Percentiles rank a stretch among this genome's conserved stretches.
Evolutionary conservation across 2,888 invertebrate species (phyloP).

Genomic region (Orchesella flavescens): DNA sequence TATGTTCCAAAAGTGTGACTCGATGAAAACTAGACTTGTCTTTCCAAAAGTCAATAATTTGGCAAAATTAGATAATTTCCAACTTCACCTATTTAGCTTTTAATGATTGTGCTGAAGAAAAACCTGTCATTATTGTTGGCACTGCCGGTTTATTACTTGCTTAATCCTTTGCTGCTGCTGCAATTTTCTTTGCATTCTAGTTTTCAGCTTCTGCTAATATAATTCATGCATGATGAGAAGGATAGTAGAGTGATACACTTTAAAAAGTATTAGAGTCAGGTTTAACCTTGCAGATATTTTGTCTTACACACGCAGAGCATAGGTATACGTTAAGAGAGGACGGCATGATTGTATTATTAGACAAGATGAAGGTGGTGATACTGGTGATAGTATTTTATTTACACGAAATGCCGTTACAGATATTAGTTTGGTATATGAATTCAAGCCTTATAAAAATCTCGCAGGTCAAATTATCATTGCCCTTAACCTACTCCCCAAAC

Average conservation of each 20-base stretch:
- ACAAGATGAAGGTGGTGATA: no score
- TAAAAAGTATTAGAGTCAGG: no score
- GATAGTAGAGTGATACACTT: no score
- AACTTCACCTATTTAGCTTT: not conserved
- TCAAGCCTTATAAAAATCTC: not conserved
- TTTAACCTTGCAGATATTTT: not conserved
- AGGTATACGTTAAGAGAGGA: no score
- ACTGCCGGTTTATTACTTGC: not conserved
- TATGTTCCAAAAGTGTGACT: slow-evolving; percentile 2
- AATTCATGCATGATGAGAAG: no score
- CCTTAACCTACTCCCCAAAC: slow-evolving; percentile 8
- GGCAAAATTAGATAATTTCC: no score
- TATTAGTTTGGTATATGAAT: no score
- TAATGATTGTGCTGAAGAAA: slow-evolving; percentile 25
- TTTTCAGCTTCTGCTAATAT: no score
- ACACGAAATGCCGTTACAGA: not conserved
- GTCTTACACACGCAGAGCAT: not conserved
- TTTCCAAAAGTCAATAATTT: no score
- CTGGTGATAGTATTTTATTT: not conserved
- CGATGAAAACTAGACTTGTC: not conserved
- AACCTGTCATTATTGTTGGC: slow-evolving; percentile 17
- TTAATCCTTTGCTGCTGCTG: not conserved
- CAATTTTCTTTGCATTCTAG: no score
- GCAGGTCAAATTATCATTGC: slow-evolving; percentile 7
- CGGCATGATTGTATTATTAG: no score